Evolutionary conservation across 2,797 vertebrate species (phyloP).

Genomic region (Tragopan temminckii): DNA sequence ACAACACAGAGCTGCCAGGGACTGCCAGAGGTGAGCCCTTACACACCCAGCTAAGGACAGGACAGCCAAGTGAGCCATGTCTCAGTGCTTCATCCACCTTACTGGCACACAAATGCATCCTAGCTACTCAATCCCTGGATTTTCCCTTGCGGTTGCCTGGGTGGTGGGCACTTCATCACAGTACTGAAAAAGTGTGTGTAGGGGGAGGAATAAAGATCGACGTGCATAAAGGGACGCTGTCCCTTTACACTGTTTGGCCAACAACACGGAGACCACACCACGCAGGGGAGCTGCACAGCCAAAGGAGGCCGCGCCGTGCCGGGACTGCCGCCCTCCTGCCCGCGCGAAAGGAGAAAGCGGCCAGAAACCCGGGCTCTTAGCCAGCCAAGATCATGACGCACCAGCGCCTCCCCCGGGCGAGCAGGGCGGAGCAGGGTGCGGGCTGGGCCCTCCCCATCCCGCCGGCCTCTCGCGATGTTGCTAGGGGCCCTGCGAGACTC

Average conservation of each 20-base stretch:
- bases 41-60: fast-evolving
- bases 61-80: not conserved
- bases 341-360: too few relatives aligned
- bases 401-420: fast-evolving
- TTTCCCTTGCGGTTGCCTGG: too few relatives aligned
- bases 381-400: fast-evolving
- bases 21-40: fast-evolving
- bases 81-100: fast-evolving
- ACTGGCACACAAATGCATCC: not conserved
- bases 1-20: fast-evolving
- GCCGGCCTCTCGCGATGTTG: constrained; percentile 18
- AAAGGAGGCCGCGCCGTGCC: too few relatives aligned
- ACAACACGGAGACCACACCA: too few relatives aligned
- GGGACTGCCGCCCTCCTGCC: not conserved
- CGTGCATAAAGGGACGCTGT: too few relatives aligned
- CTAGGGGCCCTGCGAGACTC: not conserved
- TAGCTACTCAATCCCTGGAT: not conserved
- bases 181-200: too few relatives aligned
- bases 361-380: fast-evolving
- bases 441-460: not conserved
- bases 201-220: too few relatives aligned
- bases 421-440: fast-evolving
- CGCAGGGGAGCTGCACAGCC: too few relatives aligned
- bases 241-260: not conserved
- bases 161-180: not conserved